Evolutionary conservation across 1,140 invertebrate species (phyloP), one percentile per base, ranked within the genome.

Genomic region (Calliopsis andreniformis): DNA sequence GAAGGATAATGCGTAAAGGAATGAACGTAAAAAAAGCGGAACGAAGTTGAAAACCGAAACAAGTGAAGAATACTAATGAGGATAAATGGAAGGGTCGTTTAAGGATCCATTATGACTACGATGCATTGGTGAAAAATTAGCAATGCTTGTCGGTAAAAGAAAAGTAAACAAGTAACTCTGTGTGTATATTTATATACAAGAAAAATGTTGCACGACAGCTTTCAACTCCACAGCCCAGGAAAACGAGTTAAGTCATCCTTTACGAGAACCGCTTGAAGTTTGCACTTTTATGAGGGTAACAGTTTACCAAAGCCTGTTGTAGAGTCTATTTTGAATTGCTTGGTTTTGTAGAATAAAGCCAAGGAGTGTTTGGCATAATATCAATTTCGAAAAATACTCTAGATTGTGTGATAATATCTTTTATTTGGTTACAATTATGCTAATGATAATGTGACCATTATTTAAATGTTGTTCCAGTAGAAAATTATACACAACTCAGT

Each of bases 151-250:
- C 39, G 23, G 43, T 39, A 4, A 42, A 72, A 72, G 69, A 72
- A 53, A 72, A 64, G 47, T 45, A 62, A 71, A 71, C 43, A 71
- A 62, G 68, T 35, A 3, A 25, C 18, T 39, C 14, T 16, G 14
- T 35, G 30, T 30, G 45, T 42, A 49, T 70, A 61, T 61, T 59
- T 70, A 59, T 70, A 59, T 35, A n/a, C n/a, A 18, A 45, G 18
- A 72, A 64, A 72, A 72, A 72, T 72, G 69, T 72, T 72, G 69
- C 59, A 63, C 45, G 69, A 72, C 69, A 32, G 69, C 69, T 72
- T 72, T 72, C 64, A 64, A 72, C 45, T 72, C 49, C 59, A 63
- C 59, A 51, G 39, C 59, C 69, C 25, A 25, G 45, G 23, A 64
- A 59, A 53, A 42, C 45, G 23, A 23, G 69, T 64, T 51, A 53